Base-by-base conservation (phyloP, 2,113 vertebrate species). In the Mesitornis unicolor region DNA sequence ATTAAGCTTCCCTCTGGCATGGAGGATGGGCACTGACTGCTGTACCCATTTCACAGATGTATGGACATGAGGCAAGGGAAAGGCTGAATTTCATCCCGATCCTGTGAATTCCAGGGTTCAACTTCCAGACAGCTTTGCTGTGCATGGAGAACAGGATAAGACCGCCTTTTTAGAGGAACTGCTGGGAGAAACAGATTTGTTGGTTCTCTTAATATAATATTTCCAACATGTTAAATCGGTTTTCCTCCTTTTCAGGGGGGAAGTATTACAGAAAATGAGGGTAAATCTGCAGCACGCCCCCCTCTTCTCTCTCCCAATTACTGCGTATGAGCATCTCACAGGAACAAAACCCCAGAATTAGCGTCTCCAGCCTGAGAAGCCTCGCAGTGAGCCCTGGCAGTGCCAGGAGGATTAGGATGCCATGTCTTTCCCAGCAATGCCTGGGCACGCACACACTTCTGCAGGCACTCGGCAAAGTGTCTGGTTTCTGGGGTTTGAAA, bases 401-500 rank as follows among this genome's bases (percentile, higher is more conserved):
- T 53, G 77, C 81, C 78, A n/a, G 25, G 38, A 25, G 57, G 28
- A 67, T 50, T 11, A 54, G 74, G 50, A 70, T 1, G 11, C 63
- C 0, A 0, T 3, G 4, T 57, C 88, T 73, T 57, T 64, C 68
- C 50, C 3, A 13, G 28, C 17, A 10, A 42, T 29, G 7, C 15
- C 29, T 18, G 3, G 60, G 45, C 43, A 8, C 43, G 5, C 50
- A 21, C 26, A 16, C 2, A 0, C 43, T 59, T 56, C 69, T 78
- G 83, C 73, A 50, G 53, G 48, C 47, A 2, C 79, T 73, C 43
- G 5, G 45, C 70, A 50, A 75, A 90, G 70, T 14, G 22, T 90
- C 81, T 86, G 57, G 16, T 89, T 95, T 90, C 76, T 87, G 84
- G 74, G 63, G 50, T 74, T 68, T 90, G 50, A 90, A 90, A 61